Evolutionary conservation across 1,140 invertebrate species (phyloP).

Genomic region (Drosophila santomea): DNA sequence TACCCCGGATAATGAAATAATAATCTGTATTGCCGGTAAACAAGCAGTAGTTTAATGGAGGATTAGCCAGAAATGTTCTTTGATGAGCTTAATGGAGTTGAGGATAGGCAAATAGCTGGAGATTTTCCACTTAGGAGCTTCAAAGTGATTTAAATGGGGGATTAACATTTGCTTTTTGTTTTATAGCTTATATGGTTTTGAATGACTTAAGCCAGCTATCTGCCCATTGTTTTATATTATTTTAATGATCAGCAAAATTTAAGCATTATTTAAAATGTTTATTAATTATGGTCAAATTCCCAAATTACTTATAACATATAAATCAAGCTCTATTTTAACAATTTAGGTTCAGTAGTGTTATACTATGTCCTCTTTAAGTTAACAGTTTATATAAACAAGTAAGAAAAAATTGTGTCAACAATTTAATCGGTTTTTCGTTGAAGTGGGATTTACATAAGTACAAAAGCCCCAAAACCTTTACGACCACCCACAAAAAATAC

Average conservation of each 20-base stretch:
- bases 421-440: constrained; percentile 17
- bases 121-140: constrained; percentile 9
- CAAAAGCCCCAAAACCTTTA: neutral
- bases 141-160: constrained; percentile 5
- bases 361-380: no score
- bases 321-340: no score
- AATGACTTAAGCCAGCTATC: neutral
- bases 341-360: no score
- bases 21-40: constrained; percentile 34
- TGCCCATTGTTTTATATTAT: no score
- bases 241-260: no score
- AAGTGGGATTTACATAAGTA: constrained; percentile 30
- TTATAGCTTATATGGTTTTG: neutral
- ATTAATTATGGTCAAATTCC: no score
- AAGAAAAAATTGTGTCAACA: neutral
- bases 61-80: constrained; percentile 37
- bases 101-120: constrained; percentile 3
- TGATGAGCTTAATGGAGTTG: constrained; percentile 40
- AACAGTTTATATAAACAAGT: neutral
- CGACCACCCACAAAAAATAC: neutral
- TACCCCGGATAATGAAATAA: constrained; percentile 32
- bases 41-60: constrained; percentile 35
- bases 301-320: no score
- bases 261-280: no score
- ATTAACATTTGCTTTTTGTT: neutral